phyloP scores from a whole-genome alignment of 2,113 vertebrate genomes.

The Thymallus thymallus region DNA sequence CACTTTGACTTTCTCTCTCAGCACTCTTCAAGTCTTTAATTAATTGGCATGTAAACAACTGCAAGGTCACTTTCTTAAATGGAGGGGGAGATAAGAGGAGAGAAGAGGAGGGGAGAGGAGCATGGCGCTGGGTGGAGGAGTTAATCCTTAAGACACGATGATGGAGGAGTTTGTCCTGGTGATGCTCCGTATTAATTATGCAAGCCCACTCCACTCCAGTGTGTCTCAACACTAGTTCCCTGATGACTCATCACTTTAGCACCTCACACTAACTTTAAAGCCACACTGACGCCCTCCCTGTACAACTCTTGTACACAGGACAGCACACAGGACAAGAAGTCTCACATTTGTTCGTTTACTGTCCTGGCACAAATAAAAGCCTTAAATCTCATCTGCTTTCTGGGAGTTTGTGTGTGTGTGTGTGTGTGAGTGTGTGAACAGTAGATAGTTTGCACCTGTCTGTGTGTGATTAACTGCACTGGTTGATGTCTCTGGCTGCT shows the following conservation, averaged over 20 bases:
- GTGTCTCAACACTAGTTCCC: background rate
- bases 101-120: conserved; percentile 31
- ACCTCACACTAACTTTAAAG: conserved; percentile 19
- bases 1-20: conserved; percentile 64
- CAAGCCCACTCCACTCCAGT: conserved; percentile 46
- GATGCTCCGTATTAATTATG: conserved; percentile 66
- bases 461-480: conserved; percentile 47
- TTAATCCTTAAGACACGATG: conserved; percentile 76
- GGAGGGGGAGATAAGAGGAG: conserved; percentile 68
- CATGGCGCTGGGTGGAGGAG: conserved; percentile 37
- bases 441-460: conserved; percentile 29
- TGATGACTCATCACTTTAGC: conserved; percentile 62
- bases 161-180: conserved; percentile 70
- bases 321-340: background rate
- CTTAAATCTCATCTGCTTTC: background rate
- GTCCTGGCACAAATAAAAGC: background rate
- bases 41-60: conserved; percentile 76
- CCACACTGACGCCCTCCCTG: background rate
- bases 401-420: background rate
- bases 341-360: background rate
- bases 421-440: conserved; percentile 19
- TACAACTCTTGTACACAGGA: background rate
- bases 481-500: conserved; percentile 41
- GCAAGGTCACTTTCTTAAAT: conserved; percentile 73
- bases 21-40: conserved; percentile 49